Evolutionary conservation across 2,888 invertebrate genomes (phyloP).

Genomic region (Sthenelais limicola): DNA sequence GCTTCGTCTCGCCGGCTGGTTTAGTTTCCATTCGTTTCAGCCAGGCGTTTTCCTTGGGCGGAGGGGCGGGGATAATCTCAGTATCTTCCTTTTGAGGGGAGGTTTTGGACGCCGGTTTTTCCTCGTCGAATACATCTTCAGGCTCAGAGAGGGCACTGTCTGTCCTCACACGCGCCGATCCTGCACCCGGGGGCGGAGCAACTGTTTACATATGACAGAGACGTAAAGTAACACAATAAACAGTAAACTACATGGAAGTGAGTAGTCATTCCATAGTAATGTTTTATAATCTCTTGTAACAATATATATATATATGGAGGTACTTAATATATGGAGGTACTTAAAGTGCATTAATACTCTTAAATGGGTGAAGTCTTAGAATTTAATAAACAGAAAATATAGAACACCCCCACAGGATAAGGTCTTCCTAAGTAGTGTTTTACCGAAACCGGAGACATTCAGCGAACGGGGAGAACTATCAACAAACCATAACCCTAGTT

Average conservation of each 20-base stretch:
- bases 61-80: constrained; percentile 65
- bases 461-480: too few species aligned
- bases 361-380: too few species aligned
- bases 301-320: too few species aligned
- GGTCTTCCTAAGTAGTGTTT: too few species aligned
- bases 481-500: too few species aligned
- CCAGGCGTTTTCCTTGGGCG: constrained; percentile 69
- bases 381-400: too few species aligned
- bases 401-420: too few species aligned
- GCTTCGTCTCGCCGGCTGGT: too few species aligned
- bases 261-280: background rate
- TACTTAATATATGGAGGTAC: too few species aligned
- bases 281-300: too few species aligned
- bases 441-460: too few species aligned
- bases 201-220: constrained; percentile 25
- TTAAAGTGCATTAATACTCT: too few species aligned
- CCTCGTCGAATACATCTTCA: constrained; percentile 50
- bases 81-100: constrained; percentile 36
- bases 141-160: constrained; percentile 46
- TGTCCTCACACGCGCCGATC: constrained; percentile 46
- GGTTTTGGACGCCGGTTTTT: constrained; percentile 44
- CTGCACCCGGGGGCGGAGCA: constrained; percentile 49
- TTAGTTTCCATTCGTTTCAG: constrained; percentile 55
- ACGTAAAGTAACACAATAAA: background rate
- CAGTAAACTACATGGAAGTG: background rate